Percentiles rank a stretch among this genome's conserved stretches.
phyloP scores from a whole-genome alignment of 2,797 vertebrate species.

The Platalea minor region DNA sequence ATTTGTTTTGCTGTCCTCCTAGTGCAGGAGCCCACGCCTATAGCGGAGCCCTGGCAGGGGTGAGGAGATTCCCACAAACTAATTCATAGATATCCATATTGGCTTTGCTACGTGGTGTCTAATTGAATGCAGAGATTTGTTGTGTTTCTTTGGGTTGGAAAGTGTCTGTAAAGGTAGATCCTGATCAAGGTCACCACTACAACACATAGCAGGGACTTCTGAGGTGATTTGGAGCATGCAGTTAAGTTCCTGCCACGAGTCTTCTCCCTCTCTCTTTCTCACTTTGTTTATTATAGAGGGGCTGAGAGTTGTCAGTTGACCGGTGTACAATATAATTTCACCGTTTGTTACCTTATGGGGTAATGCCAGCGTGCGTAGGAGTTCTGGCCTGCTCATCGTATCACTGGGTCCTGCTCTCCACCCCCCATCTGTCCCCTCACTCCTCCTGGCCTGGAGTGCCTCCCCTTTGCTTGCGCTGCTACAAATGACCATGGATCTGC shows the following conservation, averaged over 20 bases:
- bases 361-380: background rate
- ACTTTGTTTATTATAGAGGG: fast-evolving
- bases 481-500: background rate
- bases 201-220: background rate
- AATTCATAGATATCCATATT: background rate
- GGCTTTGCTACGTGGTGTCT: fast-evolving
- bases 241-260: background rate
- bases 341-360: background rate
- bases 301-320: background rate
- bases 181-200: too few relatives aligned
- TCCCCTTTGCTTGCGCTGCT: background rate
- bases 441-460: background rate
- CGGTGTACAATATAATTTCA: background rate
- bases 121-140: too few relatives aligned
- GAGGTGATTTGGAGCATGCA: background rate
- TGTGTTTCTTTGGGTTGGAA: background rate
- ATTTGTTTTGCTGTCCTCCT: background rate
- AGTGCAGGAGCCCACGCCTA: background rate
- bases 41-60: background rate
- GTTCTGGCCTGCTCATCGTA: background rate
- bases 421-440: fast-evolving
- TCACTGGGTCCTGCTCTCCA: background rate
- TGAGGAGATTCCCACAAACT: background rate
- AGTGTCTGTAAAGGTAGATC: background rate
- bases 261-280: background rate